These are phyloP conservation scores for Oscheius sp. DNA, from an alignment of 2,888 invertebrate species.

Conservation along the genomic window DNA sequence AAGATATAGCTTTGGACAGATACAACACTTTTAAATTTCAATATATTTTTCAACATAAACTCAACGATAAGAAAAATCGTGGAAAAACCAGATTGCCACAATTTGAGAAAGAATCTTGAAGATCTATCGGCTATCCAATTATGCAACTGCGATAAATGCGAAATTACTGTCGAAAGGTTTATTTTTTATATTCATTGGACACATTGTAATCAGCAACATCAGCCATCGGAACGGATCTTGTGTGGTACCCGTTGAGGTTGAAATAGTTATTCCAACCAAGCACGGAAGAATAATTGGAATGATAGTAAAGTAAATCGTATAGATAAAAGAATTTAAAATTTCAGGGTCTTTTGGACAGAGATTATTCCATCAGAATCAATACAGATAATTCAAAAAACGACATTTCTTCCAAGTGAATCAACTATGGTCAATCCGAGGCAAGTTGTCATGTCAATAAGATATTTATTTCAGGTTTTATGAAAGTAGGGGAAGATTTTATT, in stretches of 20 bases:
- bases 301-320: not conserved
- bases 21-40: no score
- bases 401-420: not conserved
- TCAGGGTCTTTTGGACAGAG: no score
- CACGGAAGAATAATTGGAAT: not conserved
- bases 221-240: not conserved
- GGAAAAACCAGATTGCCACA: no score
- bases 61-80: no score
- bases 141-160: constrained; percentile 3
- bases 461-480: constrained; percentile 1
- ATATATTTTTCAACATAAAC: no score
- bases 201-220: not conserved
- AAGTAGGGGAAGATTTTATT: constrained; percentile 9
- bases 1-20: no score
- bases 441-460: not conserved
- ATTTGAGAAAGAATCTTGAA: no score
- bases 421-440: constrained; percentile 6
- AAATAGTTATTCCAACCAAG: not conserved
- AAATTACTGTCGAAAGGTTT: not conserved
- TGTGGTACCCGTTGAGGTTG: not conserved
- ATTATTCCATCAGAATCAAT: no score
- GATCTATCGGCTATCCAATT: no score
- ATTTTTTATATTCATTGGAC: not conserved
- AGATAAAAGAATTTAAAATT: no score
- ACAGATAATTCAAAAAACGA: not conserved